Evolutionary conservation across 2,113 vertebrate species (phyloP).

Genomic region (Leptosomus discolor): DNA sequence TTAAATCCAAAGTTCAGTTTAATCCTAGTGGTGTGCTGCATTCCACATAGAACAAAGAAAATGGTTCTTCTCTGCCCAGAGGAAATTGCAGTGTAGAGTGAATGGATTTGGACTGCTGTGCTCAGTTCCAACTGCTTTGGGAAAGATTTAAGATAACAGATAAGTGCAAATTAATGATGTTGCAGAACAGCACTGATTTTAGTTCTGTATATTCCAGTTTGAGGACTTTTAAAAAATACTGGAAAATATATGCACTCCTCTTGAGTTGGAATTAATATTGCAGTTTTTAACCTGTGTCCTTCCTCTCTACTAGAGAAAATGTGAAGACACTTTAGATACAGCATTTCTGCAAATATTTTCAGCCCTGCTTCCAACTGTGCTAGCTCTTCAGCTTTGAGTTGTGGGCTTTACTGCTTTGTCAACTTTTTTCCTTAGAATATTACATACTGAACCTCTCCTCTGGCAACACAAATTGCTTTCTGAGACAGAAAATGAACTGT

Average conservation of each 20-base stretch:
- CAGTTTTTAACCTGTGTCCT: background rate
- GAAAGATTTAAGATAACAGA: conserved; percentile 12
- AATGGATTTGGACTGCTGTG: conserved; percentile 22
- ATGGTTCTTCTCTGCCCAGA: conserved; percentile 6
- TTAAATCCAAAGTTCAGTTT: background rate
- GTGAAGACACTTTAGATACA: background rate
- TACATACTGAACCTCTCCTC: background rate
- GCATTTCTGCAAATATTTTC: background rate
- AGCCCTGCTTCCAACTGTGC: background rate
- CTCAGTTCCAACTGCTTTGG: conserved; percentile 1
- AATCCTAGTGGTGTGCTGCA: background rate
- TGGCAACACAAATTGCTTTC: background rate
- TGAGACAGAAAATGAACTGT: background rate
- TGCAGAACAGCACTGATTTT: background rate
- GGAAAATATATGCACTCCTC: background rate
- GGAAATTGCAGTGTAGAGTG: background rate
- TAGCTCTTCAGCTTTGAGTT: background rate
- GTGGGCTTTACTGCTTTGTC: background rate
- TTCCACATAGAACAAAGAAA: background rate
- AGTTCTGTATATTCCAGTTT: conserved; percentile 24
- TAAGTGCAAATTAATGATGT: conserved; percentile 16
- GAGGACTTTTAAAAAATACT: background rate
- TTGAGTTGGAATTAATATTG: background rate
- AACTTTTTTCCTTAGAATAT: background rate
- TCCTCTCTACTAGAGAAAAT: background rate